Conservation (phyloP, 2,797 vertebrate species). For the Sebastes kiyomatsui region DNA sequence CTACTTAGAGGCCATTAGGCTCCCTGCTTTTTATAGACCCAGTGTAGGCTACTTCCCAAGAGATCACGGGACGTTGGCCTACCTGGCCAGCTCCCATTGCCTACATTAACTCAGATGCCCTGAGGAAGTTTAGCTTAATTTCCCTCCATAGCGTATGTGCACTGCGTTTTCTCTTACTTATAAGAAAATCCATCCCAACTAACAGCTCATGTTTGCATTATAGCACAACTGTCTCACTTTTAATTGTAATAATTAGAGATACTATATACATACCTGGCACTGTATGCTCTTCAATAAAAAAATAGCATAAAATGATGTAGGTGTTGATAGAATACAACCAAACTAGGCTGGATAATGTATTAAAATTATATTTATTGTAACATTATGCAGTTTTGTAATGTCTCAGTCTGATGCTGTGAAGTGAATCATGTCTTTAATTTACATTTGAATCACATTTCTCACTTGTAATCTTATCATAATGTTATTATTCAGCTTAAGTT, state of each 20-base stretch:
- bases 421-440: not conserved
- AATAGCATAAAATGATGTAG: not conserved
- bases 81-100: slow-evolving; percentile 44
- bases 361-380: not conserved
- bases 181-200: not conserved
- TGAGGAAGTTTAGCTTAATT: not conserved
- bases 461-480: not conserved
- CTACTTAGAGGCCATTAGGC: slow-evolving; percentile 70
- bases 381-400: not conserved
- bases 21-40: slow-evolving; percentile 71
- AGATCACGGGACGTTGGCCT: slow-evolving; percentile 50
- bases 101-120: not conserved
- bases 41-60: slow-evolving; percentile 62
- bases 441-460: not conserved
- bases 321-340: not conserved
- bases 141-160: not conserved
- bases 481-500: not conserved
- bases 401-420: too few species aligned
- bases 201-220: not conserved
- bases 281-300: not conserved
- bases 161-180: not conserved
- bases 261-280: accelerated
- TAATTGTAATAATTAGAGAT: not conserved
- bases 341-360: not conserved
- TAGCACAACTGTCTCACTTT: not conserved